A percentile compares a stretch with the other conserved stretches of the same genome.
Evolutionary conservation across 2,888 invertebrate species (phyloP).

Genomic region (Rhimphoctona megacephalus): DNA sequence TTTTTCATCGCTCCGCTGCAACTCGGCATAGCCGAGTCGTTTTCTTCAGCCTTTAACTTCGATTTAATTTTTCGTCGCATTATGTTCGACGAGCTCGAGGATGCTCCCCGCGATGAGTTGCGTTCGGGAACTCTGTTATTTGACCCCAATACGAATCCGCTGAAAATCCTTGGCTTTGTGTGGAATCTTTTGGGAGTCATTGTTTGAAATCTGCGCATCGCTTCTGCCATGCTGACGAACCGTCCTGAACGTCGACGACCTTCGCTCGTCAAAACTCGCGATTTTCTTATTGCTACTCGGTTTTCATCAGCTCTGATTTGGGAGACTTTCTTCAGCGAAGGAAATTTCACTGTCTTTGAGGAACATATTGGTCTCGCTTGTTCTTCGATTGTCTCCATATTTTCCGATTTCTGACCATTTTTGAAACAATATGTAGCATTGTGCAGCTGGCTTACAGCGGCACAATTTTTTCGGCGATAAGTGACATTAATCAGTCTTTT

Average conservation of each 20-base stretch:
- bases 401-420: neutral
- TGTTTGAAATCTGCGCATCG: slow-evolving; percentile 85
- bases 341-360: neutral
- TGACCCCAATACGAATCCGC: neutral
- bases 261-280: slow-evolving; percentile 72
- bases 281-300: neutral
- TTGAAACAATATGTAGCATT: too few species aligned
- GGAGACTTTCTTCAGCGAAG: too few species aligned
- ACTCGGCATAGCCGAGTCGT: neutral
- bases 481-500: too few species aligned
- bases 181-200: slow-evolving; percentile 86
- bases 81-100: slow-evolving; percentile 82
- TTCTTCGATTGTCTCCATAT: neutral
- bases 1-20: neutral
- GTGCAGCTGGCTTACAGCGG: too few species aligned
- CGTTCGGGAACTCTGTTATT: neutral
- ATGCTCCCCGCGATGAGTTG: slow-evolving; percentile 75
- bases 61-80: too few species aligned
- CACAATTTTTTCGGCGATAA: too few species aligned
- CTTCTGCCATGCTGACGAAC: slow-evolving; percentile 86
- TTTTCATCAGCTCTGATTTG: neutral
- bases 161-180: neutral
- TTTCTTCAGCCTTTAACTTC: neutral
- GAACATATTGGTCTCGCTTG: neutral
- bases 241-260: slow-evolving; percentile 73